phyloP scores from a whole-genome alignment of 2,888 invertebrate genomes.

The Eucera pruinosa region DNA sequence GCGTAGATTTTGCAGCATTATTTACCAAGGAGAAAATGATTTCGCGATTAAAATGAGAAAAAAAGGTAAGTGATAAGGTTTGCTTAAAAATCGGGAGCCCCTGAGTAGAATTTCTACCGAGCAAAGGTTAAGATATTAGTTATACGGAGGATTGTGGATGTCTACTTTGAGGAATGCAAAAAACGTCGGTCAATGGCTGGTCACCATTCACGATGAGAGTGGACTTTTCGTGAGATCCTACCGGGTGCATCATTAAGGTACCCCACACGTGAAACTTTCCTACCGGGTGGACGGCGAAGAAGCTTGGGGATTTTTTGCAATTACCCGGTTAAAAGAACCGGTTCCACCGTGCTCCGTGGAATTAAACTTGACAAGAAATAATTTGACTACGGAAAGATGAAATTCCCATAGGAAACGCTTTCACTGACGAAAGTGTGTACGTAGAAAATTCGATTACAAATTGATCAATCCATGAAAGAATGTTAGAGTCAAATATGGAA shows the following conservation, averaged over 20 bases:
- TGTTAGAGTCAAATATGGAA: no score
- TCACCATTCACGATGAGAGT: conserved; percentile 64
- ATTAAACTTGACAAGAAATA: conserved; percentile 49
- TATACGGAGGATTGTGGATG: background rate
- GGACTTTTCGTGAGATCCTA: conserved; percentile 68
- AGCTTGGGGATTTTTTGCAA: conserved; percentile 53
- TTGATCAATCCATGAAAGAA: no score
- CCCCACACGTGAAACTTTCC: conserved; percentile 62
- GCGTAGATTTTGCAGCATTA: no score
- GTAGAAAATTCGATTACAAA: no score
- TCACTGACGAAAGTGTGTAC: no score
- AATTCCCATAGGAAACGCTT: background rate
- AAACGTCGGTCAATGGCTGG: conserved; percentile 54
- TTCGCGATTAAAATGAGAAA: no score
- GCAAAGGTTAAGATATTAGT: no score
- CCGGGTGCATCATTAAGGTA: conserved; percentile 74
- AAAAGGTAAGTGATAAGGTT: no score
- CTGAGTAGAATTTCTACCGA: background rate
- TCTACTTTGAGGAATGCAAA: conserved; percentile 34
- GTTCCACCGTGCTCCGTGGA: conserved; percentile 20
- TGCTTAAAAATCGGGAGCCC: no score
- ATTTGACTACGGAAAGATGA: conserved; percentile 52
- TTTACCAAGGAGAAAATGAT: no score
- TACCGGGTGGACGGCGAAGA: conserved; percentile 53
- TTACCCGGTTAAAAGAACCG: conserved; percentile 37